Percentiles rank a stretch among this genome's conserved stretches.
phyloP scores from a whole-genome alignment of 2,797 vertebrate species.

The Hylomyscus alleni region DNA sequence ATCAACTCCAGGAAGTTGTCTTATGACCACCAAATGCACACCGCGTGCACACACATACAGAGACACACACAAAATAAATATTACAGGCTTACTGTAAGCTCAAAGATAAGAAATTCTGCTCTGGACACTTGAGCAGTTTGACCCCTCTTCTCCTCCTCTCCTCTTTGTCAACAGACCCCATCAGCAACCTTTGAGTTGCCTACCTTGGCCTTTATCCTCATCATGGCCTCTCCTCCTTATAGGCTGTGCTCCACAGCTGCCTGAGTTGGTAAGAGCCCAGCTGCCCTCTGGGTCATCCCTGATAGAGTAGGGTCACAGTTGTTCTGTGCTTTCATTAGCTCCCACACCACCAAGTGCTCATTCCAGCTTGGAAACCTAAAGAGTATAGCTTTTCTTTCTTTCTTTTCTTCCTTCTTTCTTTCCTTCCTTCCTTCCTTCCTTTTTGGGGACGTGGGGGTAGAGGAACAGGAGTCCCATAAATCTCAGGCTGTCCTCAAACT shows the following conservation, averaged over 20 bases:
- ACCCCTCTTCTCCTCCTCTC: conserved; percentile 25
- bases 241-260: not conserved
- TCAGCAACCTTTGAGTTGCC: not conserved
- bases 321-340: conserved; percentile 7
- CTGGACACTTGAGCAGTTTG: not conserved
- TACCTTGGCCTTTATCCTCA: not conserved
- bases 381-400: not conserved
- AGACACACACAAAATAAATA: not conserved
- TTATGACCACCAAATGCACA: not conserved
- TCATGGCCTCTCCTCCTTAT: conserved; percentile 2
- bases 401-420: no score
- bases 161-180: not conserved
- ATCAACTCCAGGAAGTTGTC: not conserved
- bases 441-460: not conserved
- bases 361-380: not conserved
- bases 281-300: not conserved
- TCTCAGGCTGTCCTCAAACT: not conserved
- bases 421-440: no score
- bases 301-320: not conserved
- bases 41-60: not conserved
- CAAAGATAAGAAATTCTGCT: conserved; percentile 25
- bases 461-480: not conserved
- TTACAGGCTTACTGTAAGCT: not conserved
- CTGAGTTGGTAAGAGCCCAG: no score
- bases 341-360: not conserved